Percentiles rank a stretch among this genome's conserved stretches.
phyloP scores from a whole-genome alignment of 2,888 invertebrate species.

The Orgyia antiqua region DNA sequence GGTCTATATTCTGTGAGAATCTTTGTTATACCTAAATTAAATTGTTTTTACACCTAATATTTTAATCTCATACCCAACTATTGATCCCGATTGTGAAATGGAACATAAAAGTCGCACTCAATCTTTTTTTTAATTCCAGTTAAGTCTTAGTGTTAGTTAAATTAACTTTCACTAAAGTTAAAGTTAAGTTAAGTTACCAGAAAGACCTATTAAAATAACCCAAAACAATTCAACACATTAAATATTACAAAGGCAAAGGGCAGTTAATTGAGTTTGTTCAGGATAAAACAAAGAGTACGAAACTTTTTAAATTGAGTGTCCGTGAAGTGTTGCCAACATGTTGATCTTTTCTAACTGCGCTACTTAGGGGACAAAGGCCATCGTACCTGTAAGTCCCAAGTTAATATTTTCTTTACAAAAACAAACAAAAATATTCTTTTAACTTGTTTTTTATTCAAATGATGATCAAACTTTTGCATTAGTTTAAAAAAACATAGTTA shows the following conservation, averaged over 20 bases:
- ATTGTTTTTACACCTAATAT: too few species aligned
- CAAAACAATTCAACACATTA: conserved; percentile 37
- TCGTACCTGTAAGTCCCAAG: conserved; percentile 47
- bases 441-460: conserved; percentile 13
- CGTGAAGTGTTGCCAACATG: conserved; percentile 75
- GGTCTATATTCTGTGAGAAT: too few species aligned
- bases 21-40: too few species aligned
- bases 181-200: too few species aligned
- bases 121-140: too few species aligned
- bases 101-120: too few species aligned
- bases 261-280: conserved; percentile 77
- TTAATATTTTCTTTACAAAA: conserved; percentile 63
- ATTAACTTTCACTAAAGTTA: too few species aligned
- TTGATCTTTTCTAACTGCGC: conserved; percentile 65
- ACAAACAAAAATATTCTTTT: too few species aligned
- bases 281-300: conserved; percentile 72
- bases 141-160: too few species aligned
- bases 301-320: conserved; percentile 77
- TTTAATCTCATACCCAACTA: too few species aligned
- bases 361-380: conserved; percentile 29
- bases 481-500: background rate
- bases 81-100: too few species aligned
- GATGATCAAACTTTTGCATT: conserved; percentile 2
- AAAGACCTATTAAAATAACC: too few species aligned
- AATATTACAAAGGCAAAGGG: conserved; percentile 65